Conservation (phyloP, 2,888 invertebrate genomes). For the Gymnocheta viridis region DNA sequence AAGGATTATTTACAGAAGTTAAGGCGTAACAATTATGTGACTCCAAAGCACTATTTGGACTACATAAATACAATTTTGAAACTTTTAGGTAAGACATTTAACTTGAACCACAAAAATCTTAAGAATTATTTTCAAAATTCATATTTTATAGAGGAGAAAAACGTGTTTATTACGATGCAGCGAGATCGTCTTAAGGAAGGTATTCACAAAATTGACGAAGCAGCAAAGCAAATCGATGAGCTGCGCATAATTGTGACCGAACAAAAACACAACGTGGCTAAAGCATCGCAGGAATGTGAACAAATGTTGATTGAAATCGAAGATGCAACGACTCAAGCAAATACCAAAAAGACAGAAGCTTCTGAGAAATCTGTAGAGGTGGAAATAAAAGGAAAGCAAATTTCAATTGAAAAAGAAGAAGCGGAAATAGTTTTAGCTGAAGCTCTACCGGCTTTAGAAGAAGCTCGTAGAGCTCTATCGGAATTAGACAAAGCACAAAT, state of each 20-base stretch:
- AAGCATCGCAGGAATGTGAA: slow-evolving; percentile 92
- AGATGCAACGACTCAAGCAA: slow-evolving; percentile 87
- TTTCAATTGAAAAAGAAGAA: slow-evolving; percentile 91
- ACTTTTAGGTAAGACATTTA: slow-evolving; percentile 85
- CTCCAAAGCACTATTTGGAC: slow-evolving; percentile 95
- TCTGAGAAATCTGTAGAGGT: slow-evolving; percentile 91
- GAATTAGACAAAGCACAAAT: slow-evolving; percentile 95
- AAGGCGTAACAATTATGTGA: slow-evolving; percentile 92
- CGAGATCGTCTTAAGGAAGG: slow-evolving; percentile 80
- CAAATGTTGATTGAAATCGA: slow-evolving; percentile 89
- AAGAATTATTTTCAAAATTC: background rate
- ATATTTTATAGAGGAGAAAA: slow-evolving; percentile 78
- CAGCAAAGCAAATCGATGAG: slow-evolving; percentile 90
- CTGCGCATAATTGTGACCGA: slow-evolving; percentile 90
- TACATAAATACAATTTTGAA: slow-evolving; percentile 90
- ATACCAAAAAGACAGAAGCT: slow-evolving; percentile 90
- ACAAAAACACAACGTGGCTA: slow-evolving; percentile 91
- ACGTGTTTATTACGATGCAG: slow-evolving; percentile 78
- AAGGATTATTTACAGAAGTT: slow-evolving; percentile 88
- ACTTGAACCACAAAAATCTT: background rate
- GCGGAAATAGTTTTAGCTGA: slow-evolving; percentile 91
- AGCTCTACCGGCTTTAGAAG: slow-evolving; percentile 92
- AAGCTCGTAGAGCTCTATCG: slow-evolving; percentile 89
- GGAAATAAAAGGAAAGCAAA: slow-evolving; percentile 90
- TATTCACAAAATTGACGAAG: slow-evolving; percentile 88